These are phyloP conservation scores for Regulus satrapa DNA, from an alignment of 2,113 vertebrate genomes.

Conservation along the genomic window DNA sequence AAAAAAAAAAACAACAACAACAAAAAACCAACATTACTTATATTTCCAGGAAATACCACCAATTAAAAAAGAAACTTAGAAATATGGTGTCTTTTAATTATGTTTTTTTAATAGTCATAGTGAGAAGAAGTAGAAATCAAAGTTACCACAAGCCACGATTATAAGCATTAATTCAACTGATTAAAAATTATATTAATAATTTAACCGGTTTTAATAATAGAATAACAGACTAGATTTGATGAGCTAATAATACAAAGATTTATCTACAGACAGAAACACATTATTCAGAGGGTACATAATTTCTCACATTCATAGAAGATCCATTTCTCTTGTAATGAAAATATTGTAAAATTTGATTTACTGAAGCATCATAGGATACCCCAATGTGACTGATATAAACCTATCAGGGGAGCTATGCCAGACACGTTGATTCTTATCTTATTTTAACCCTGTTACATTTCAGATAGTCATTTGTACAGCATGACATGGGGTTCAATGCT, in stretches of 20 bases:
- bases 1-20: not conserved
- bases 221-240: not conserved
- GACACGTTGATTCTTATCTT: not conserved
- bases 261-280: slow-evolving; percentile 21
- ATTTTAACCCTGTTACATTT: slow-evolving; percentile 14
- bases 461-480: not conserved
- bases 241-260: slow-evolving; percentile 26
- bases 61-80: not conserved
- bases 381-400: not conserved
- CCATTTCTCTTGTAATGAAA: not conserved
- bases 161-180: not conserved
- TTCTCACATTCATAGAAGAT: not conserved
- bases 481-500: not conserved
- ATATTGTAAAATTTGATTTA: not conserved
- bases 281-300: not conserved
- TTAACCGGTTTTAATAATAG: not conserved
- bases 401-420: not conserved
- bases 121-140: not conserved
- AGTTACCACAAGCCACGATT: not conserved
- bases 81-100: not conserved
- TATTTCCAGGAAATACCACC: not conserved
- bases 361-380: not conserved
- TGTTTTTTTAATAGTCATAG: not conserved
- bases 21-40: not conserved
- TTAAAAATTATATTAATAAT: slow-evolving; percentile 8